phyloP scores from a whole-genome alignment of 2,797 vertebrate species.

The Rhynchotus rufescens region DNA sequence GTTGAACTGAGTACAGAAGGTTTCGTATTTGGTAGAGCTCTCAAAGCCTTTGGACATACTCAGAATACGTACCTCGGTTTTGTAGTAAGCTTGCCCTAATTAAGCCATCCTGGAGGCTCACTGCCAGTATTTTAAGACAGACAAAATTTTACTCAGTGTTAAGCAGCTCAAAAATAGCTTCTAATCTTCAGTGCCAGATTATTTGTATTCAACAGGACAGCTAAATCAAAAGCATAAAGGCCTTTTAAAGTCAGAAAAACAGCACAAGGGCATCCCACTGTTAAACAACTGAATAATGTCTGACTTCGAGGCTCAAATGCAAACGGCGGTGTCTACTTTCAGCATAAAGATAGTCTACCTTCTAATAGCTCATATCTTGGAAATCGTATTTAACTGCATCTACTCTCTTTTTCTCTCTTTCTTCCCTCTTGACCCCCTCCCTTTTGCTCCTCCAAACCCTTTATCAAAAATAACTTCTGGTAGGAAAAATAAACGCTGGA shows the following conservation, averaged over 20 bases:
- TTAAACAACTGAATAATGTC: background rate
- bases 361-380: slow-evolving; percentile 8
- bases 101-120: background rate
- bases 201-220: background rate
- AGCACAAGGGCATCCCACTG: background rate
- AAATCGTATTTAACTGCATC: background rate
- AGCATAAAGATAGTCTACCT: background rate
- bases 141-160: background rate
- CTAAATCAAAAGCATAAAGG: slow-evolving; percentile 4
- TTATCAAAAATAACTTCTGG: slow-evolving; percentile 57
- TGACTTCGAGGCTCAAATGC: background rate
- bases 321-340: background rate
- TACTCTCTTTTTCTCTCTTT: background rate
- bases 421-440: slow-evolving; percentile 1
- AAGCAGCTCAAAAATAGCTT: background rate
- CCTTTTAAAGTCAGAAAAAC: background rate
- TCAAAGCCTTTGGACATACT: background rate
- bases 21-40: background rate
- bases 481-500: slow-evolving; percentile 62
- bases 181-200: background rate
- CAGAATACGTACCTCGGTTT: background rate
- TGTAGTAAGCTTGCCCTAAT: background rate
- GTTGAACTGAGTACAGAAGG: background rate
- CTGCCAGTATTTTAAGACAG: background rate
- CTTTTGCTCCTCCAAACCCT: background rate